Base-by-base conservation (phyloP, 1,140 invertebrate species). In the Apis dorsata region DNA sequence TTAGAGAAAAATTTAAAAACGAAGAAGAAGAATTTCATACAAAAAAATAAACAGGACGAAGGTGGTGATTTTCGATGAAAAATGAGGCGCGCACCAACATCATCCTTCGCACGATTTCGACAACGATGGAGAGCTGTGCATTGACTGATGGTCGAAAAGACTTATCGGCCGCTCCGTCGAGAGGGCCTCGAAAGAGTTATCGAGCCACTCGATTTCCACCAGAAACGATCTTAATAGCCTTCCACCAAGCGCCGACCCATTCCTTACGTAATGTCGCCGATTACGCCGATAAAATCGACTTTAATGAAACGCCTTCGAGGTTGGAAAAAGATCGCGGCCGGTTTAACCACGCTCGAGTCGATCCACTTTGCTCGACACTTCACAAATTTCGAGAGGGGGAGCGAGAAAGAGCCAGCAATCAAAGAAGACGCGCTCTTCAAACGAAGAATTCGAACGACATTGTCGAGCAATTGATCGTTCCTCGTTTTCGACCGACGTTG, bases 181-280 rank as follows among this genome's bases (percentile, higher is more conserved):
- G 34, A 34, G 34, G 34, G 34, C 44, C 59, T 53, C 51, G 72
- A 88, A 83, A 88, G 88, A 89, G 78, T 88, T 89, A 89, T 89
- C 81, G 85, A 24, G 24, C 81, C 79, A 84, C 85, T 88, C 88
- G 81, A 84, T 89, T 89, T 88, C 85, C 79, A 68, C 72, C 78
- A 69, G 71, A 79, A 81, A 79, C 74, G 70, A 24, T 77, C 59
- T 71, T 83, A 77, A 68, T 75, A 60, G 70, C 76, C n/a, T 66
- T 65, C 70, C 77, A 68, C 51, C 77, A 53, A 44, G 62, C 65
- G 57, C 77, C 76, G 73, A 78, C 69, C 79, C 81, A 85, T 87
- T 81, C 84, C 77, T 76, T 74, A 76, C 72, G 74, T 57, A 68
- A 83, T 66, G 78, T 44, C 85, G 34, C 74, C 80, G 86, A 86